A percentile compares a stretch with the other conserved stretches of the same genome.
Evolutionary conservation across 2,797 vertebrate genomes (phyloP).

Genomic region (Sebastes alutus): DNA sequence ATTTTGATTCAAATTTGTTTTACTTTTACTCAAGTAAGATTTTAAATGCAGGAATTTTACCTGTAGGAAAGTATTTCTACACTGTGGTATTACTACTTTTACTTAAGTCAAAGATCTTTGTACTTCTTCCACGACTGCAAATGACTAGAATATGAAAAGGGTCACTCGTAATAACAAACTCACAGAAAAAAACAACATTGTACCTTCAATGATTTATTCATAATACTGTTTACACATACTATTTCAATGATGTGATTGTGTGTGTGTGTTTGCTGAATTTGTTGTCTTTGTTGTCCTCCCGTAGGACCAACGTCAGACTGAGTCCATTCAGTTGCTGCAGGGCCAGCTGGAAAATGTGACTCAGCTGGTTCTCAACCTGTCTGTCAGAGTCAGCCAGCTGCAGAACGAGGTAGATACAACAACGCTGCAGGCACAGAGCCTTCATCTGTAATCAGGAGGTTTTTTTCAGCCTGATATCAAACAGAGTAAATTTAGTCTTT

Average conservation of each 20-base stretch:
- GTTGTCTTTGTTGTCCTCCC: conserved; percentile 1
- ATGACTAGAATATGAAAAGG: background rate
- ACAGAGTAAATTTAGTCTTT: conserved; percentile 2
- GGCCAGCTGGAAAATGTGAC: conserved; percentile 93
- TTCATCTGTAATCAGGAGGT: conserved; percentile 3
- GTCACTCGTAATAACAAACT: background rate
- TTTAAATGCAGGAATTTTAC: no score
- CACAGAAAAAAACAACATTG: background rate
- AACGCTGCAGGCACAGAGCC: conserved; percentile 1
- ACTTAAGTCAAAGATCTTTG: no score
- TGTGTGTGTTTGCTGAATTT: background rate
- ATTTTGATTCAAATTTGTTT: no score
- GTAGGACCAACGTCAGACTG: conserved; percentile 95
- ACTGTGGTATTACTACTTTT: no score
- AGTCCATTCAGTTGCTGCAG: conserved; percentile 93
- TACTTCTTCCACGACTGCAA: background rate
- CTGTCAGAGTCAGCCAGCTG: conserved; percentile 87
- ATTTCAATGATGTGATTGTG: background rate
- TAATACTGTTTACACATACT: background rate
- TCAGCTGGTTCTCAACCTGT: conserved; percentile 90
- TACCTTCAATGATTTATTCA: background rate
- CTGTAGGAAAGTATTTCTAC: no score
- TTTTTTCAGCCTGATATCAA: background rate
- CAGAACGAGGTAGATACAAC: conserved; percentile 86
- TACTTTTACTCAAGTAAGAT: no score